Percentiles rank a stretch among this genome's conserved stretches.
phyloP scores from a whole-genome alignment of 1,140 invertebrate species.

The Eufriesea mexicana region DNA sequence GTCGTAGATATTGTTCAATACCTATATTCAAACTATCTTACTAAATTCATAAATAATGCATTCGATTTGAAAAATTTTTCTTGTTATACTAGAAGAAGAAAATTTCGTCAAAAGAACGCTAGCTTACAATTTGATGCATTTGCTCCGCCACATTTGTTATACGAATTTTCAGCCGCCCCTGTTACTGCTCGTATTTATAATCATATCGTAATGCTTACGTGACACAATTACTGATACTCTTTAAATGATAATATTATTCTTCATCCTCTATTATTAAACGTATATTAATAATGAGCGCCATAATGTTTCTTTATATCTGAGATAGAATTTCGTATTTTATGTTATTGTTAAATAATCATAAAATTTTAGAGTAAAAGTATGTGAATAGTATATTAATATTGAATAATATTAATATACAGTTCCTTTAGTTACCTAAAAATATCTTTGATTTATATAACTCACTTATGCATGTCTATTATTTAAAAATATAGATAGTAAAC shows the following conservation, averaged over 20 bases:
- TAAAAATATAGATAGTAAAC: too few species aligned
- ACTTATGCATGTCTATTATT: not conserved
- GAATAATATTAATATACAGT: not conserved
- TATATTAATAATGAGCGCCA: not conserved
- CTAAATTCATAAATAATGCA: not conserved
- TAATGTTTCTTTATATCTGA: not conserved
- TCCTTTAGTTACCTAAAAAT: too few species aligned
- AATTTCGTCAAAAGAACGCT: not conserved
- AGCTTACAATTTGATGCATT: slow-evolving; percentile 37
- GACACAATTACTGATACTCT: slow-evolving; percentile 16
- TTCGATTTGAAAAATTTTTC: slow-evolving; percentile 27
- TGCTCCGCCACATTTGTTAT: slow-evolving; percentile 54
- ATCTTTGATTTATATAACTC: too few species aligned
- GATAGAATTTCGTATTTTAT: not conserved
- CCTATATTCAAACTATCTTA: not conserved
- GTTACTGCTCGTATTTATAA: slow-evolving; percentile 20
- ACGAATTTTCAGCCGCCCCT: slow-evolving; percentile 40
- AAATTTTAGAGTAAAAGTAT: not conserved
- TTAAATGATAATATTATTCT: not conserved
- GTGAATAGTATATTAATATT: too few species aligned
- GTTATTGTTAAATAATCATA: not conserved
- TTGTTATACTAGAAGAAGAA: not conserved
- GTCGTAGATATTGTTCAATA: slow-evolving; percentile 40
- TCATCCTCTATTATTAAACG: not conserved
- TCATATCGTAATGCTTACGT: slow-evolving; percentile 14